phyloP scores from a whole-genome alignment of 2,888 invertebrate genomes.

The Drosophila anomelani region DNA sequence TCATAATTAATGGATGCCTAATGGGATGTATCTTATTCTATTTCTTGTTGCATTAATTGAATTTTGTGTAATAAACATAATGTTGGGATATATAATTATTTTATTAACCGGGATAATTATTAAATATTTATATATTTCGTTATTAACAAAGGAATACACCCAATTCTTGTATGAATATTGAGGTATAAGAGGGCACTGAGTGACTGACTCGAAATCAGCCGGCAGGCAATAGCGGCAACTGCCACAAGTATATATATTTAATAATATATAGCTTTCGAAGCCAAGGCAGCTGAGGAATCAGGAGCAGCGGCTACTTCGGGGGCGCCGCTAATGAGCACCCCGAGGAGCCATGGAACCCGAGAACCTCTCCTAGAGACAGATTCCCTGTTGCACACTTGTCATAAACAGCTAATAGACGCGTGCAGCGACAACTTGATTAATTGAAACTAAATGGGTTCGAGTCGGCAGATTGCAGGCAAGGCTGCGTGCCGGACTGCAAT shows the following conservation, averaged over 20 bases:
- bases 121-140: constrained; percentile 3
- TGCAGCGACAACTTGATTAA: constrained; percentile 79
- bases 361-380: background rate
- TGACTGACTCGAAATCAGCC: constrained; percentile 51
- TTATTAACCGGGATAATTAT: background rate
- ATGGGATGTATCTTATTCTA: background rate
- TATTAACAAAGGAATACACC: background rate
- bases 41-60: constrained; percentile 10
- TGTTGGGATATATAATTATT: background rate
- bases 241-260: constrained; percentile 62
- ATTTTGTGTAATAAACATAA: background rate
- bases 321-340: constrained; percentile 72
- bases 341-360: constrained; percentile 5
- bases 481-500: constrained; percentile 71
- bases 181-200: constrained; percentile 9
- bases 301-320: constrained; percentile 57
- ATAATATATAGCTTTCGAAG: constrained; percentile 25
- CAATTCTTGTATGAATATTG: background rate
- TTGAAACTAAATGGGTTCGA: constrained; percentile 75
- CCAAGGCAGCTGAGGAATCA: background rate
- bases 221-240: constrained; percentile 71
- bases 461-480: constrained; percentile 28
- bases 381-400: constrained; percentile 52
- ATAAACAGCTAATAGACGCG: constrained; percentile 79
- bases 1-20: constrained; percentile 19